Conservation (phyloP, 1,140 invertebrate genomes). For the Alviniconcha marisindica region DNA sequence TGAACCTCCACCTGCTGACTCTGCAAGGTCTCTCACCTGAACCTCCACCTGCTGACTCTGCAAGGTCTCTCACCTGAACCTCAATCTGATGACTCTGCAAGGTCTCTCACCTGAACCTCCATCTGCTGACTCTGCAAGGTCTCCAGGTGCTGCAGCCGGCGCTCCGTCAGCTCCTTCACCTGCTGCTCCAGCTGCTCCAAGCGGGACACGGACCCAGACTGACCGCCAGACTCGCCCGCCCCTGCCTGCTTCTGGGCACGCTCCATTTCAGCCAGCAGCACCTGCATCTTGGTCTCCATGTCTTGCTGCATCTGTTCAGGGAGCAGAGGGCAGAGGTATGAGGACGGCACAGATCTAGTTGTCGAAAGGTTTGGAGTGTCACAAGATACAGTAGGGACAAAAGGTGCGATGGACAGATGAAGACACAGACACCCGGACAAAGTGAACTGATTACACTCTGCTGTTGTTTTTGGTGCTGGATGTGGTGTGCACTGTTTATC, state of each 20-base stretch:
- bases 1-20: constrained; percentile 63
- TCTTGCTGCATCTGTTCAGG: constrained; percentile 63
- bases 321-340: too few species aligned
- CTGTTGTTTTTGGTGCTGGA: too few species aligned
- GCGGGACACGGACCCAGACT: constrained; percentile 36
- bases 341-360: too few species aligned
- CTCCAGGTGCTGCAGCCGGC: constrained; percentile 65
- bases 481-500: too few species aligned
- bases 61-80: constrained; percentile 58
- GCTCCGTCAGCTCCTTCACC: constrained; percentile 61
- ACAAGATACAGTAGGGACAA: too few species aligned
- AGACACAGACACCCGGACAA: too few species aligned
- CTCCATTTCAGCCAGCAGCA: constrained; percentile 56
- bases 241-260: constrained; percentile 49
- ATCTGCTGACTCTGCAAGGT: constrained; percentile 65
- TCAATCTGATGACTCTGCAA: constrained; percentile 65
- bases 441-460: too few species aligned
- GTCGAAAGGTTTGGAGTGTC: too few species aligned
- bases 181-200: constrained; percentile 61
- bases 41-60: constrained; percentile 60
- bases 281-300: constrained; percentile 62
- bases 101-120: constrained; percentile 62
- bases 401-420: too few species aligned
- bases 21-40: constrained; percentile 61
- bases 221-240: constrained; percentile 5